Evolutionary conservation across 2,113 vertebrate species (phyloP).

Genomic region (Desmodus rotundus): DNA sequence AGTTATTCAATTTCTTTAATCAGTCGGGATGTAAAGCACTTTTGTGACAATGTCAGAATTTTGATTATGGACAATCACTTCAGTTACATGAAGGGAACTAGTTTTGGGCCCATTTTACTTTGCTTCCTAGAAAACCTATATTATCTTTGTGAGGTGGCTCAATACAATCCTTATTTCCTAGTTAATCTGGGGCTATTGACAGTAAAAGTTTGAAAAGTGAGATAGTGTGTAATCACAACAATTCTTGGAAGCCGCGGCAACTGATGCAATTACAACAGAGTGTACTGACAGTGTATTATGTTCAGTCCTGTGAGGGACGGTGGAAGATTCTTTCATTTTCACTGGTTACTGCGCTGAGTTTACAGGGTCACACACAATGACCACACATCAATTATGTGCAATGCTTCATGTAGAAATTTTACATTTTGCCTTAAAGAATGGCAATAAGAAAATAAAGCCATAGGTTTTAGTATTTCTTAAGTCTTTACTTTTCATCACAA

Average conservation of each 20-base stretch:
- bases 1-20: not conserved
- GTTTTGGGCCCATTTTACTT: not conserved
- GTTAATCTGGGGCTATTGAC: conserved; percentile 57
- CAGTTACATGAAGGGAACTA: not conserved
- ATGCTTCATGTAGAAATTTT: conserved; percentile 12
- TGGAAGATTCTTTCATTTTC: conserved; percentile 48
- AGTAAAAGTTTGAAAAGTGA: conserved; percentile 69
- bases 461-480: conserved; percentile 23
- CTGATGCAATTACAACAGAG: conserved; percentile 46
- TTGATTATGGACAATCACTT: not conserved
- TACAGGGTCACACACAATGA: not conserved
- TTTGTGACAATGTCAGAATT: not conserved
- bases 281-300: conserved; percentile 64
- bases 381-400: not conserved
- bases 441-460: conserved; percentile 65
- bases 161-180: conserved; percentile 26
- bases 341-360: not conserved
- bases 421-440: conserved; percentile 53
- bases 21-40: not conserved
- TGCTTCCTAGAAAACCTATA: not conserved
- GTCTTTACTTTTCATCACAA: conserved; percentile 15
- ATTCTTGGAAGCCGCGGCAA: conserved; percentile 75
- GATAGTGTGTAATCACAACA: conserved; percentile 56
- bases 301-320: conserved; percentile 56
- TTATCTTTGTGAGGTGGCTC: not conserved